A percentile compares a stretch with the other conserved stretches of the same genome.
Conservation (phyloP, 2,113 vertebrate species). For the Ammodramus savannarum region DNA sequence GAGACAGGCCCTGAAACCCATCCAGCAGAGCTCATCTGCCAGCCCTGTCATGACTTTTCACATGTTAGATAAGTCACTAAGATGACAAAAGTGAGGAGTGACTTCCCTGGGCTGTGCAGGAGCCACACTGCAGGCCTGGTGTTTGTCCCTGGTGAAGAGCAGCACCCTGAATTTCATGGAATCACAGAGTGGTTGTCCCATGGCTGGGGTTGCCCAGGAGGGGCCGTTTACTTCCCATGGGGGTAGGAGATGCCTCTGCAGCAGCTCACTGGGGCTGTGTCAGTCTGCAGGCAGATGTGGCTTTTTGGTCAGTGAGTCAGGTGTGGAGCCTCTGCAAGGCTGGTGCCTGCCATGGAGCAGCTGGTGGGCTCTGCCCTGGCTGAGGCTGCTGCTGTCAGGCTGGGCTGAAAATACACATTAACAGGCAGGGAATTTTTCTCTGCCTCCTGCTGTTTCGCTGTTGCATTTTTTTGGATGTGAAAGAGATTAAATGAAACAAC, state of each 20-base stretch:
- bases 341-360: background rate
- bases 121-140: background rate
- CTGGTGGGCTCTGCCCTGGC: background rate
- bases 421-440: background rate
- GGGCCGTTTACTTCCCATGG: rapidly evolving
- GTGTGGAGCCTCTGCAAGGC: background rate
- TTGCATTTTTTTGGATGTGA: background rate
- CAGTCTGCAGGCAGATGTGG: background rate
- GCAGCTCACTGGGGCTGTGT: rapidly evolving
- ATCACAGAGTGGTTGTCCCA: background rate
- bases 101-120: background rate
- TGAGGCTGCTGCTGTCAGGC: background rate
- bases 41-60: background rate
- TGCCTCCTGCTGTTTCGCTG: background rate
- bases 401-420: background rate
- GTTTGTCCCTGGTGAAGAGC: background rate
- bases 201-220: background rate
- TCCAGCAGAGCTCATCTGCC: background rate
- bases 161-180: background rate
- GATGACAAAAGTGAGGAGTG: background rate
- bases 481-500: constrained; percentile 46
- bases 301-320: background rate
- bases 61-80: background rate
- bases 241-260: background rate
- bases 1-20: background rate